Conservation (phyloP, 37 sponge, comb jelly and placozoan species). For the Bolinopsis microptera region DNA sequence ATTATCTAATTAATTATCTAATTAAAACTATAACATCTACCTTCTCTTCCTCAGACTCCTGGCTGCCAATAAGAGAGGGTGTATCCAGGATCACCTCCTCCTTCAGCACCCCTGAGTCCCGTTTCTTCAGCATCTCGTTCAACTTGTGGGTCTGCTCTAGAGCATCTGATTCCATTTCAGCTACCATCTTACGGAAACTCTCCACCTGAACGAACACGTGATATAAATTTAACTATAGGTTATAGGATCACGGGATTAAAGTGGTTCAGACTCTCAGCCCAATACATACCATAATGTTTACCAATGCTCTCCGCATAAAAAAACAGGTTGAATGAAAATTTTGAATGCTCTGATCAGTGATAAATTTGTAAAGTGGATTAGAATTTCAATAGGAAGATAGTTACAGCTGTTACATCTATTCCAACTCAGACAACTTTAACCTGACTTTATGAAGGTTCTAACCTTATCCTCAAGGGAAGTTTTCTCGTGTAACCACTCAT, state of each 20-base stretch:
- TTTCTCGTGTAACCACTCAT: conserved; percentile 18
- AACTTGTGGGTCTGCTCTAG: not conserved
- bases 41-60: not conserved
- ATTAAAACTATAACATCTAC: not conserved
- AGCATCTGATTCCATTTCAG: conserved; percentile 48
- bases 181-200: conserved; percentile 65
- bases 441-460: not conserved
- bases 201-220: conserved; percentile 33
- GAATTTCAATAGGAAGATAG: too few species aligned
- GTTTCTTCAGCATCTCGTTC: not conserved
- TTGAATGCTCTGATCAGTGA: too few species aligned
- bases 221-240: not conserved
- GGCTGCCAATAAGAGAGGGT: not conserved
- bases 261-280: not conserved
- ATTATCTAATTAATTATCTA: not conserved
- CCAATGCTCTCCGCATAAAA: too few species aligned
- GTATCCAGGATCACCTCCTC: not conserved
- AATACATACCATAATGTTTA: too few species aligned
- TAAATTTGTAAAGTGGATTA: too few species aligned
- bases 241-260: not conserved
- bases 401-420: too few species aligned
- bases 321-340: too few species aligned
- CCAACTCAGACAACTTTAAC: too few species aligned
- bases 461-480: conserved; percentile 2
- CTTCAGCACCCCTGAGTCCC: not conserved